A percentile compares a stretch with the other conserved stretches of the same genome.
phyloP scores from a whole-genome alignment of 2,113 vertebrate genomes.

The Mus pahari region DNA sequence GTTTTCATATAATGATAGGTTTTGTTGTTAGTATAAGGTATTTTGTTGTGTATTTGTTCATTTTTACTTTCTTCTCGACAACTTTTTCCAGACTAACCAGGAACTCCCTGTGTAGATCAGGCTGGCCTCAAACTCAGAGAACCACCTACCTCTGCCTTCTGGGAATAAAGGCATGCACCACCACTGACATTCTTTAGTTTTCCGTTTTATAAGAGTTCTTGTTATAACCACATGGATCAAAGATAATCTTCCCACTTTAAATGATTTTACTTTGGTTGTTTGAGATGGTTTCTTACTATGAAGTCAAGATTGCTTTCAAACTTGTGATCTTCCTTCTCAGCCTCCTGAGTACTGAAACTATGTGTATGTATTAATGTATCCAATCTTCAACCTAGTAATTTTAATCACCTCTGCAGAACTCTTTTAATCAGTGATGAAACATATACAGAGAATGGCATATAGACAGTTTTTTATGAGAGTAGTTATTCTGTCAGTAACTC shows the following conservation, averaged over 20 bases:
- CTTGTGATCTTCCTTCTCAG: not conserved
- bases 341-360: not conserved
- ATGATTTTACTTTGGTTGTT: not conserved
- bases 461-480: not conserved
- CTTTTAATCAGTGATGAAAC: conserved; percentile 17
- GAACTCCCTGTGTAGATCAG: not conserved
- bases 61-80: not conserved
- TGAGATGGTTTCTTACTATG: not conserved
- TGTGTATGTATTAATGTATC: not conserved
- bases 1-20: conserved; percentile 31
- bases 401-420: conserved; percentile 39
- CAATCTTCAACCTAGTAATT: not conserved
- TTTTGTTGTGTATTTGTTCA: not conserved
- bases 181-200: not conserved
- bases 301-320: not conserved
- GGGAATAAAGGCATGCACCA: not conserved
- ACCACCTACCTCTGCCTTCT: not conserved
- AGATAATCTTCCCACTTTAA: not conserved
- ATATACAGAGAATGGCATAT: not conserved
- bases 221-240: not conserved
- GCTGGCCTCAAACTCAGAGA: not conserved
- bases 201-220: not conserved
- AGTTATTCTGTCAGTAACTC: conserved; percentile 7
- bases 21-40: not conserved
- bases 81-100: too few species aligned